These are phyloP conservation scores for Micrasema longulum DNA, from an alignment of 1,140 invertebrate genomes.

Conservation along the genomic window DNA sequence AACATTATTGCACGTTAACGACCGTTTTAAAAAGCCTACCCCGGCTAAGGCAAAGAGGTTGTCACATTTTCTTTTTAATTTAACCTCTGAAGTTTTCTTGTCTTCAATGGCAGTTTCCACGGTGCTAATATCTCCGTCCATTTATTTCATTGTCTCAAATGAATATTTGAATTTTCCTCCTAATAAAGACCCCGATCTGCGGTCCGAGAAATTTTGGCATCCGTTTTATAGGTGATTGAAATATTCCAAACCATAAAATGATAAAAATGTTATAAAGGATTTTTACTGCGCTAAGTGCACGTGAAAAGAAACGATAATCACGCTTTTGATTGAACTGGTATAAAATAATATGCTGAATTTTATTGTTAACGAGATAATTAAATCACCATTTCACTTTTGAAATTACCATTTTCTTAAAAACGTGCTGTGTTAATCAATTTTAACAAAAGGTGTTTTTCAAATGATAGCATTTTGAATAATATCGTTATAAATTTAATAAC, in stretches of 20 bases:
- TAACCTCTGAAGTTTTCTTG: conserved; percentile 48
- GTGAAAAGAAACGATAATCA: conserved; percentile 36
- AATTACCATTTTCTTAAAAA: background rate
- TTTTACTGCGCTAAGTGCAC: conserved; percentile 35
- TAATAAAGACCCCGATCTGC: conserved; percentile 34
- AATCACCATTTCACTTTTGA: conserved; percentile 22
- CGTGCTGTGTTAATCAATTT: too few relatives aligned
- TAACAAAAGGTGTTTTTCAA: too few relatives aligned
- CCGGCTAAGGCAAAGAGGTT: conserved; percentile 47
- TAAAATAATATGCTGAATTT: conserved; percentile 17
- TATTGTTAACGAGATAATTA: conserved; percentile 25
- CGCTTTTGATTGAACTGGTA: conserved; percentile 29
- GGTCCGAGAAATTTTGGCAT: conserved; percentile 19
- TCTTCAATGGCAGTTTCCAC: conserved; percentile 32
- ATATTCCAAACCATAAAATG: conserved; percentile 39
- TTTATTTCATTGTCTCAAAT: conserved; percentile 46
- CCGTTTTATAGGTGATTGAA: conserved; percentile 37
- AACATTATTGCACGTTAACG: conserved; percentile 55
- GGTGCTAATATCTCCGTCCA: conserved; percentile 33
- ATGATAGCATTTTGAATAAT: too few relatives aligned
- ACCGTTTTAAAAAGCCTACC: conserved; percentile 52
- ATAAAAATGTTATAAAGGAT: conserved; percentile 40
- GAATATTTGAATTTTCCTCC: conserved; percentile 42
- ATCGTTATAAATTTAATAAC: too few relatives aligned
- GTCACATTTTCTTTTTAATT: conserved; percentile 55